Evolutionary conservation across 2,888 invertebrate species (phyloP).

Genomic region (Drosophila silvestris): DNA sequence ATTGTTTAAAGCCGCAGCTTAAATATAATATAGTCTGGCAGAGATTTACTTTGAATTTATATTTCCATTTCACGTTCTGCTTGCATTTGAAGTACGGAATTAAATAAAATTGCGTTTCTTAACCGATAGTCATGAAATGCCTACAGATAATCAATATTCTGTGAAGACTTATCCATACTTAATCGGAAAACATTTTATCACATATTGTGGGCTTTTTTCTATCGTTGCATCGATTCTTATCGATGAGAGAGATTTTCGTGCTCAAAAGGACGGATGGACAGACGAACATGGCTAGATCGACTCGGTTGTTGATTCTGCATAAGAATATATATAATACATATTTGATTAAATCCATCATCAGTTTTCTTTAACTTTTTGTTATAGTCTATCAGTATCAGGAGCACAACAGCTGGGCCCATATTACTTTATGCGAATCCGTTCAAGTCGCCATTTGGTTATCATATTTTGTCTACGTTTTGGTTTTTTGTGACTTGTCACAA

Average conservation of each 20-base stretch:
- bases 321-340: background rate
- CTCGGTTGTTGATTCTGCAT: background rate
- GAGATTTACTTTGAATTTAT: background rate
- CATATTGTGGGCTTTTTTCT: no score
- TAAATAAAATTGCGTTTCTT: background rate
- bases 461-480: constrained; percentile 3
- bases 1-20: constrained; percentile 20
- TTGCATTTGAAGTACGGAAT: no score
- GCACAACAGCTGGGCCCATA: background rate
- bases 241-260: no score
- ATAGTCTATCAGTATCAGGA: no score
- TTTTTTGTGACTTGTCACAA: constrained; percentile 18
- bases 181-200: no score
- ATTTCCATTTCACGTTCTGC: background rate
- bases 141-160: background rate
- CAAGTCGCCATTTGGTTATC: background rate
- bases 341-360: background rate
- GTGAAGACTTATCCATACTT: no score
- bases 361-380: no score
- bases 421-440: background rate
- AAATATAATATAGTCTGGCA: background rate
- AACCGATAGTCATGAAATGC: no score
- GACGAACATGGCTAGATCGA: no score
- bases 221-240: no score
- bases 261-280: no score